Evolutionary conservation across 2,888 invertebrate genomes (phyloP), one percentile per base, ranked within the genome.

Genomic region (Diadegma fenestrale): DNA sequence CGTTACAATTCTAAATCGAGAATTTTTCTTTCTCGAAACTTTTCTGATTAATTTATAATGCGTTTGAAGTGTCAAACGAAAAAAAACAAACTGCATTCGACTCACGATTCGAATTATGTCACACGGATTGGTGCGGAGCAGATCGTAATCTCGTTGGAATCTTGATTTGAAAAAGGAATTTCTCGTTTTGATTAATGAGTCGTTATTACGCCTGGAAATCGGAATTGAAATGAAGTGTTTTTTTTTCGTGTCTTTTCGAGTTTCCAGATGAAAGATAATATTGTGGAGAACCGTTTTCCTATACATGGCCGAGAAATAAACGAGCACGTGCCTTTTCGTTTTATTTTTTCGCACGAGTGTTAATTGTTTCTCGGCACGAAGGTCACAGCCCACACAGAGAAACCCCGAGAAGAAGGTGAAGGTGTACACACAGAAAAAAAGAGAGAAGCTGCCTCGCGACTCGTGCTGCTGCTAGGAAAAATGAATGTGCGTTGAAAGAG

Each of bases 351-450:
- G 77, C 87, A 80, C 76, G 73, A 81, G 81, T 87, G 88, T 88
- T 90, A 90, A 90, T 90, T 89, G 90, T 90, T 88, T 88, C 88
- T 87, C 87, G 79, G 87, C 89, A 89, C 87, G 90, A 88, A 89
- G 86, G 80, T 80, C 73, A 45, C 33, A 45, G 76, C 45, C 73
- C 61, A 61, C 78, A 41, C 48, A 48, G 37, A 64, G 37, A 64
- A 14, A 26, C 7, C 14, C 7, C 14, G 63, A 75, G 43, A 63
- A 63, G 51, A 48, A 14, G 26, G 58, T 26, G 26, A 26, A 54
- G 12, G 22, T 54, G 19, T 54, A 37, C 37, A 54, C 14, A 58
- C 26, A 14, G 54, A 58, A 14, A 54, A 12, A 58, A 14, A 58
- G 1, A 26, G 58, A 26, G 58, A 26, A 58, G 58, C 58, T 14